Conservation (phyloP, 2,113 vertebrate species). For the Taurulus bubalis region DNA sequence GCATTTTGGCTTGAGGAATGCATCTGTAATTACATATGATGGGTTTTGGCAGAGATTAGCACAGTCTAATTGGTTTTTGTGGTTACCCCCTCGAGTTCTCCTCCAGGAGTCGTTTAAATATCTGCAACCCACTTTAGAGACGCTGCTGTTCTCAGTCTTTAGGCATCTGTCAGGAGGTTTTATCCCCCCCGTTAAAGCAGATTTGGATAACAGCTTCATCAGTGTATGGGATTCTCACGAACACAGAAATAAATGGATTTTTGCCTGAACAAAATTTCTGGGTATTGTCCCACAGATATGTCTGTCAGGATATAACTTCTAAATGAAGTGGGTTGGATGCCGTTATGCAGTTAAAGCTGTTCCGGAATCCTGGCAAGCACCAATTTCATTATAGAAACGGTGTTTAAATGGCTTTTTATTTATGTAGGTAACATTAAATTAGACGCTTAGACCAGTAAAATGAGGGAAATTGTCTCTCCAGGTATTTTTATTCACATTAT, state of each 20-base stretch:
- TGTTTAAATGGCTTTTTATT: background rate
- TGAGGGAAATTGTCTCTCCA: background rate
- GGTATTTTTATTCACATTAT: background rate
- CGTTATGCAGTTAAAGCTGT: background rate
- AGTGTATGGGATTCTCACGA: background rate
- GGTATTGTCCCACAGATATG: background rate
- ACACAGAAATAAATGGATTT: background rate
- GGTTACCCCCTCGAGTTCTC: constrained; percentile 30
- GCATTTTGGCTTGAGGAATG: constrained; percentile 21
- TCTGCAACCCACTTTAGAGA: constrained; percentile 23
- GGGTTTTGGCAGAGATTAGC: constrained; percentile 41
- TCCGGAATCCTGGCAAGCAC: constrained; percentile 12
- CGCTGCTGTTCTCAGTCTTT: constrained; percentile 36
- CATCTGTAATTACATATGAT: constrained; percentile 31
- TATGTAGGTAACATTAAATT: background rate
- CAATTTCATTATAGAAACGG: constrained; percentile 6
- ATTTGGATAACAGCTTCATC: constrained; percentile 5
- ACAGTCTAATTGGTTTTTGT: constrained; percentile 48
- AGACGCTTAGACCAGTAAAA: background rate
- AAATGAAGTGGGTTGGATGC: background rate
- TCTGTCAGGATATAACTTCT: constrained; percentile 24
- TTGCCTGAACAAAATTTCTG: background rate
- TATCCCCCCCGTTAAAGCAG: constrained; percentile 11
- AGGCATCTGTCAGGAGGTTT: constrained; percentile 28
- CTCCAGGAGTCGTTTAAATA: constrained; percentile 24